Evolutionary conservation across 2,888 invertebrate species (phyloP), one percentile per base, ranked within the genome.

Genomic region (Sinelater perroti): DNA sequence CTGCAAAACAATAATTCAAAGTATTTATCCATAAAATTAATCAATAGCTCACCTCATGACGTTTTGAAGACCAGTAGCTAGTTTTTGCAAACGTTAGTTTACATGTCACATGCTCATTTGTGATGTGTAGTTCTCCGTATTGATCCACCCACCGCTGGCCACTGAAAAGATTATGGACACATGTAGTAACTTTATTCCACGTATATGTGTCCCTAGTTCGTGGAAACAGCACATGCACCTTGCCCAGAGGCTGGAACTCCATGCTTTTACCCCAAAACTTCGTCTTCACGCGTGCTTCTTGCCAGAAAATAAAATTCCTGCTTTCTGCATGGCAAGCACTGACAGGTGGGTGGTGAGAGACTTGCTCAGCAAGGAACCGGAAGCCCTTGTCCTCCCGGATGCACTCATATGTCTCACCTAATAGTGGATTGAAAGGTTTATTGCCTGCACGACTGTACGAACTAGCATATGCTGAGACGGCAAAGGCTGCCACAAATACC

Each of bases 211-310:
- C 89, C 7, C 86, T 85, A 35, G 85, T 85, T 67, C 84, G 83
- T 21, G 80, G 78, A 49, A 87, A 77, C 30, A 82, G 71, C 6
- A 91, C 83, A 72, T 89, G 86, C 0, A 90, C 88, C 1, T 80
- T 72, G 40, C 89, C 92, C 14, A 89, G 80, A 0, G 93, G 92
- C 75, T 91, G 91, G 76, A 92, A 90, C 81, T 93, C 92, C 90
- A 93, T 91, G 53, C 91, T 91, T 79, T 92, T 92, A 59, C 93
- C 93, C 93, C 93, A 93, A 81, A 93, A 93, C 79, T 91, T 92
- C 56, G 91, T 92, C 79, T 91, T 91, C 68, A 91, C 89, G 65
- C 91, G 81, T 6, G 89, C 87, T 75, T 92, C 91, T 80, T 92
- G 92, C 88, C 89, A 91, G 78, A 91, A 89, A 16, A 83, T 82